These are phyloP conservation scores for Blennius ocellaris DNA, from an alignment of 2,113 vertebrate species.

Conservation along the genomic window DNA sequence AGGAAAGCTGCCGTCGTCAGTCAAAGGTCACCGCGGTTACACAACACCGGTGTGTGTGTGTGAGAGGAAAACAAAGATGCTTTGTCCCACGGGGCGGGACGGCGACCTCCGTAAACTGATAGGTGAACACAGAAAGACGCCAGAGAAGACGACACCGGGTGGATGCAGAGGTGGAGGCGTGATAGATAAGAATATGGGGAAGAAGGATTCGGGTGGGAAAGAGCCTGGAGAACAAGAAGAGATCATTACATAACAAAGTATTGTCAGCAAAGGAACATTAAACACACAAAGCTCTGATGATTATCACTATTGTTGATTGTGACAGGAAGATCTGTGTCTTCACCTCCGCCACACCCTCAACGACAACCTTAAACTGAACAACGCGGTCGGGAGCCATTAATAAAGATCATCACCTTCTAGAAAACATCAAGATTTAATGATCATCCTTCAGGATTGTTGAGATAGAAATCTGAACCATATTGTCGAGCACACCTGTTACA, in stretches of 20 bases:
- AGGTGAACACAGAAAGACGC: constrained; percentile 22
- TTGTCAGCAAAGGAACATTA: constrained; percentile 25
- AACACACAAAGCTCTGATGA: constrained; percentile 10
- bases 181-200: constrained; percentile 8
- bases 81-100: constrained; percentile 20
- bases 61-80: no score
- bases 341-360: constrained; percentile 20
- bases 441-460: no score
- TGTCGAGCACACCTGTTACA: no score
- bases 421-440: not conserved
- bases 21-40: constrained; percentile 32
- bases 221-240: constrained; percentile 29
- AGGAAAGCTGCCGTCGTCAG: not conserved
- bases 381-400: not conserved
- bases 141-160: not conserved
- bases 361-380: constrained; percentile 18
- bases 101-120: constrained; percentile 54
- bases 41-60: constrained; percentile 33
- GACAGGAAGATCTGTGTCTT: not conserved
- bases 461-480: no score
- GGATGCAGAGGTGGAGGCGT: not conserved
- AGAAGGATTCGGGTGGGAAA: not conserved
- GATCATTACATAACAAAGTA: constrained; percentile 33
- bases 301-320: constrained; percentile 7
- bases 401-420: not conserved